Percentiles rank a stretch among this genome's conserved stretches.
Conservation (phyloP, 2,888 invertebrate genomes). For the Lutraria lutraria region DNA sequence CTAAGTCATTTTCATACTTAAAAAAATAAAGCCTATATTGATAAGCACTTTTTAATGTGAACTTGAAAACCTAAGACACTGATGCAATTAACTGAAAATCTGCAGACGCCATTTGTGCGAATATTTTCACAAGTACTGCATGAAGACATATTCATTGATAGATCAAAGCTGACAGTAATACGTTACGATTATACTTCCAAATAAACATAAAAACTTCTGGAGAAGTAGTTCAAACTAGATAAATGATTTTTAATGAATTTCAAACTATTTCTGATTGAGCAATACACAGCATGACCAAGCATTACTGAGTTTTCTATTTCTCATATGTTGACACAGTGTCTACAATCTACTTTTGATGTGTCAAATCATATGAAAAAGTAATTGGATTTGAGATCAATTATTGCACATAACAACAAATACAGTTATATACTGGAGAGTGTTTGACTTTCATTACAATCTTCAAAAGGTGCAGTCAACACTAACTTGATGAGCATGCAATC, state of each 20-base stretch:
- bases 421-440: neutral
- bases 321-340: constrained; percentile 7
- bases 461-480: neutral
- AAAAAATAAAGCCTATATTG: too few species aligned
- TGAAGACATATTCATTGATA: neutral
- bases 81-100: too few species aligned
- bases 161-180: neutral
- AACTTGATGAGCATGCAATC: neutral
- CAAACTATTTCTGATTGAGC: neutral
- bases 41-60: too few species aligned
- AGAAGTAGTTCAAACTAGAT: neutral
- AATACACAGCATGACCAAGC: neutral
- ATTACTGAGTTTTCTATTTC: neutral
- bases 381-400: neutral
- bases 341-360: neutral
- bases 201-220: constrained; percentile 3
- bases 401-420: neutral
- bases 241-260: neutral
- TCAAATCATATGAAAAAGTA: neutral
- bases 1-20: too few species aligned
- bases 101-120: too few species aligned
- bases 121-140: neutral
- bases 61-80: too few species aligned
- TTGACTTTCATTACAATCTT: neutral
- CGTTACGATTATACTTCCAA: neutral